Percentiles rank a stretch among this genome's conserved stretches.
Evolutionary conservation across 2,888 invertebrate genomes (phyloP).

Genomic region (Cinara cedri): DNA sequence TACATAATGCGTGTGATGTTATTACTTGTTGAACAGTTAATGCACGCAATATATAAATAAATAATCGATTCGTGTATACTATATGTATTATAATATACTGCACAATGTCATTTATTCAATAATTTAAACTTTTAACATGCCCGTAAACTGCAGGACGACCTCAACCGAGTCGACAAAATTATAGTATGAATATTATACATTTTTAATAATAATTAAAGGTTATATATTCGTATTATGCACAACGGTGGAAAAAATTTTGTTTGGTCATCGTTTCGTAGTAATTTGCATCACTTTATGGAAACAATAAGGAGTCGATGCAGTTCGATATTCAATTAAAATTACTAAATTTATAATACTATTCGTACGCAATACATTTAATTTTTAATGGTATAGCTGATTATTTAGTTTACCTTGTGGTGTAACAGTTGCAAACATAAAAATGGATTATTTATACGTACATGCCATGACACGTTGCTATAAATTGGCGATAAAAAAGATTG

Average conservation of each 20-base stretch:
- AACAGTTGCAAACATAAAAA: neutral
- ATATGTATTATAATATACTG: neutral
- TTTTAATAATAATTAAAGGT: too few relatives aligned
- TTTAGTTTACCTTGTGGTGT: too few relatives aligned
- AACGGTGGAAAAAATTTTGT: too few relatives aligned
- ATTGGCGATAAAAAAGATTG: neutral
- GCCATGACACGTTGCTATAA: neutral
- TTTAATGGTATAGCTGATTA: too few relatives aligned
- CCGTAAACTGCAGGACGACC: neutral
- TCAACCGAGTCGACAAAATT: too few relatives aligned
- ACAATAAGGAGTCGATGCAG: too few relatives aligned
- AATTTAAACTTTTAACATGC: neutral
- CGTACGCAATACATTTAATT: too few relatives aligned
- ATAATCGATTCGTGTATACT: neutral
- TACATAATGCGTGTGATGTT: neutral
- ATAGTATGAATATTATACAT: too few relatives aligned
- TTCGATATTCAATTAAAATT: too few relatives aligned
- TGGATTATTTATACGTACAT: neutral
- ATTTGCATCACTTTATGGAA: neutral
- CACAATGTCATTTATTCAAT: neutral
- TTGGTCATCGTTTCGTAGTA: too few relatives aligned
- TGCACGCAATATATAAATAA: neutral
- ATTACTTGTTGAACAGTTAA: constrained; percentile 29
- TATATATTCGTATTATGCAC: too few relatives aligned
- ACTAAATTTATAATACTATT: too few relatives aligned